Conservation (phyloP, 2,888 invertebrate genomes). For the Periphyllus acericola region DNA sequence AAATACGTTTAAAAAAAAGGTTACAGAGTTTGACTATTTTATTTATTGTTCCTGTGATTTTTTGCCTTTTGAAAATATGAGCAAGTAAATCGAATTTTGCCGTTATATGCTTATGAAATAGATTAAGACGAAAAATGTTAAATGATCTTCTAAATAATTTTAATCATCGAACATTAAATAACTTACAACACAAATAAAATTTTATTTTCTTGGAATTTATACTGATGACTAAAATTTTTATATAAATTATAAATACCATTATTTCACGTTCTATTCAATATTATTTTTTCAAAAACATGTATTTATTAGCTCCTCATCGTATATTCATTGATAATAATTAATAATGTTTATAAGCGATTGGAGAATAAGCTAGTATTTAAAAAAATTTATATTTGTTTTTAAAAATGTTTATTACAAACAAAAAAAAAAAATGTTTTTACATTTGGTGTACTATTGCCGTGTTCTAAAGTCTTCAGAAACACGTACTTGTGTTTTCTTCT, state of each 20-base stretch:
- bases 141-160: background rate
- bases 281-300: background rate
- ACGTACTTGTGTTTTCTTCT: slow-evolving; percentile 24
- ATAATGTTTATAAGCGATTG: slow-evolving; percentile 9
- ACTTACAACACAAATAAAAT: background rate
- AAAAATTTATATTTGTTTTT: background rate
- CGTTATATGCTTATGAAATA: background rate
- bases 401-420: slow-evolving; percentile 6
- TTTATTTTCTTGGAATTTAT: background rate
- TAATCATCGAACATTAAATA: background rate
- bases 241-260: too few species aligned
- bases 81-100: background rate
- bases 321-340: slow-evolving; percentile 32
- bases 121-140: background rate
- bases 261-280: background rate
- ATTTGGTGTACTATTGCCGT: background rate
- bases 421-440: slow-evolving; percentile 36
- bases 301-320: background rate
- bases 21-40: background rate
- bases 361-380: background rate
- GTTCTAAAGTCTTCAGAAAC: slow-evolving; percentile 16
- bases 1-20: background rate
- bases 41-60: background rate
- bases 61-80: too few species aligned
- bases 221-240: background rate